Conservation (phyloP, 2,797 vertebrate species). For the Mormyrops boulengeri region DNA sequence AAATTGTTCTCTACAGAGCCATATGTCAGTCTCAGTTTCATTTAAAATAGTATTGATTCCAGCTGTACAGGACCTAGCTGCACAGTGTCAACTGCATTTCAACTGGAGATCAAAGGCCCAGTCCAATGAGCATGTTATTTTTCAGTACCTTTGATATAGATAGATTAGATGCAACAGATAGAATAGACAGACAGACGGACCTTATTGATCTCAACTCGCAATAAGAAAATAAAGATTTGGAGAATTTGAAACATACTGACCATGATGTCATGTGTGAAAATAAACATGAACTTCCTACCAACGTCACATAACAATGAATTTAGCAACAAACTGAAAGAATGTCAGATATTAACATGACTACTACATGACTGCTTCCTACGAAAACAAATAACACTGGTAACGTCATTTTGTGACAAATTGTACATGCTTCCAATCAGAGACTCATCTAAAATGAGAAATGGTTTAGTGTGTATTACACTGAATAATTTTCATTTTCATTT, state of each 20-base stretch:
- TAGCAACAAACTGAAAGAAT: not conserved
- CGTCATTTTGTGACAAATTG: not conserved
- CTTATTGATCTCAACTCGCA: not conserved
- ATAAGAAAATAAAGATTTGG: not conserved
- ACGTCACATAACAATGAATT: not conserved
- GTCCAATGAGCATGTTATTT: not conserved
- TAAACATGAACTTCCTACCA: not conserved
- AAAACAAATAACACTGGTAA: not conserved
- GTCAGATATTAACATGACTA: not conserved
- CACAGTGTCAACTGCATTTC: not conserved
- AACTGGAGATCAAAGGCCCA: not conserved
- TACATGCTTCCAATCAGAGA: not conserved
- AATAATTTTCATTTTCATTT: not conserved
- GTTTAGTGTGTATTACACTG: not conserved
- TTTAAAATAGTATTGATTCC: not conserved
- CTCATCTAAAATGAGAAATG: not conserved
- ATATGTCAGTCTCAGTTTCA: not conserved
- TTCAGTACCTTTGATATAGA: not conserved
- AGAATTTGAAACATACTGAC: not conserved
- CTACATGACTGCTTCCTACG: not conserved
- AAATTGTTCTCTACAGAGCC: not conserved
- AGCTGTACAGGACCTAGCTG: not conserved
- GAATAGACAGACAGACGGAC: not conserved
- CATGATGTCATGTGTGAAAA: not conserved
- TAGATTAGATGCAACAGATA: not conserved